These are phyloP conservation scores for Ochotona curzoniae DNA, from an alignment of 2,113 vertebrate genomes.

Conservation along the genomic window DNA sequence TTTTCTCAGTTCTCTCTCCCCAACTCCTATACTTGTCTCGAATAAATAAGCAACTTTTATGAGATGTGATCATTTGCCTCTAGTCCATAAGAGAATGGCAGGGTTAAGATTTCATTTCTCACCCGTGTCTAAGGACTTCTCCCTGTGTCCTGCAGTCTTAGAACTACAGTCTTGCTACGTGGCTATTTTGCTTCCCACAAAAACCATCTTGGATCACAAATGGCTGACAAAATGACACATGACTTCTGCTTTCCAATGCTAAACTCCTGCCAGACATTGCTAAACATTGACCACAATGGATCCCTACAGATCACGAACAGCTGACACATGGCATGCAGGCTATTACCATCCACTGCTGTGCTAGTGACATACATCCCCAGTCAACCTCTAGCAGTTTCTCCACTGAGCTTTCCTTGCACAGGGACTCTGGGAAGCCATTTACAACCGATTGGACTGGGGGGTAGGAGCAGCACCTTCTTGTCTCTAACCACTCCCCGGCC, in stretches of 20 bases:
- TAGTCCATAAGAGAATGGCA: neutral
- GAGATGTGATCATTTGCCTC: neutral
- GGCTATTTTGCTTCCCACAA: neutral
- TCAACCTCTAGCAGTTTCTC: neutral
- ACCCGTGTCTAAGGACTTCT: neutral
- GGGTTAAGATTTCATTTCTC: neutral
- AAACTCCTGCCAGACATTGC: neutral
- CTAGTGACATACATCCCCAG: neutral
- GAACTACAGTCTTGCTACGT: neutral
- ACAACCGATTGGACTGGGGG: neutral
- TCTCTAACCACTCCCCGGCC: accelerated
- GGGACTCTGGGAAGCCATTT: neutral
- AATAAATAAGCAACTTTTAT: no score
- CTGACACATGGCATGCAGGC: neutral
- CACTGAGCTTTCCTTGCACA: neutral
- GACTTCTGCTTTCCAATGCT: accelerated
- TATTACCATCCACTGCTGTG: neutral
- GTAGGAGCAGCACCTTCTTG: neutral
- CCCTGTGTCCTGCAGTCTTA: neutral
- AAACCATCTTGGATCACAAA: neutral
- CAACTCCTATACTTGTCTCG: no score
- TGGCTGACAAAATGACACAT: neutral
- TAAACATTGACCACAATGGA: neutral
- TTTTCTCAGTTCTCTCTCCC: no score
- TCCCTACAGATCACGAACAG: neutral